phyloP scores from a whole-genome alignment of 2,113 vertebrate species.

The Labeo catla region DNA sequence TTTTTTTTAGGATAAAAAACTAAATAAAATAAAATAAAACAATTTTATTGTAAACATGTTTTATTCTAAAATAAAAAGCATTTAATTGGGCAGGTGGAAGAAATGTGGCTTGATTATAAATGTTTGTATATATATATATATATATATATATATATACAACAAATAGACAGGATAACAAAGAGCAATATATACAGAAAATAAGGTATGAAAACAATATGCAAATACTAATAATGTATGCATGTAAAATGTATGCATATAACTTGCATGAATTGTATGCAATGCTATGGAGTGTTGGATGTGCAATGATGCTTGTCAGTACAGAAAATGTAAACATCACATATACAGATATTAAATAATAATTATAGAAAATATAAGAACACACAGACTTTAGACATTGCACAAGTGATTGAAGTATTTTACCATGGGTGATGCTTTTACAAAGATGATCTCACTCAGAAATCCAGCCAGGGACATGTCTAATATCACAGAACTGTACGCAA shows the following conservation, averaged over 20 bases:
- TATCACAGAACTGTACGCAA: constrained; percentile 57
- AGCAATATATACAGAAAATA: background rate
- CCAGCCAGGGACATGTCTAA: constrained; percentile 62
- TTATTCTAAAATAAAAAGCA: too few species aligned
- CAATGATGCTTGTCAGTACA: background rate
- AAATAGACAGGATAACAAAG: background rate
- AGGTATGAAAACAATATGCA: too few species aligned
- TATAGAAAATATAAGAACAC: background rate
- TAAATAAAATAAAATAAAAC: too few species aligned
- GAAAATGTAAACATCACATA: background rate
- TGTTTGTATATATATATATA: too few species aligned
- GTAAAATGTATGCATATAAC: too few species aligned
- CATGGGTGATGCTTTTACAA: background rate
- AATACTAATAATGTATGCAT: too few species aligned
- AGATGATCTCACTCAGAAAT: constrained; percentile 49
- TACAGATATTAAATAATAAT: background rate
- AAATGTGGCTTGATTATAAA: too few species aligned
- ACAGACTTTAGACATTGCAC: background rate
- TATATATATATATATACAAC: too few species aligned
- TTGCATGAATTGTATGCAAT: background rate
- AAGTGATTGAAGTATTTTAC: background rate
- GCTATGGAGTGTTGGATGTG: background rate
- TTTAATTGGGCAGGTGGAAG: too few species aligned
- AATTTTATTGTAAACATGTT: too few species aligned
- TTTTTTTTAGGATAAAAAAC: too few species aligned